Conservation (phyloP, 2,113 vertebrate species). For the Arenaria interpres region DNA sequence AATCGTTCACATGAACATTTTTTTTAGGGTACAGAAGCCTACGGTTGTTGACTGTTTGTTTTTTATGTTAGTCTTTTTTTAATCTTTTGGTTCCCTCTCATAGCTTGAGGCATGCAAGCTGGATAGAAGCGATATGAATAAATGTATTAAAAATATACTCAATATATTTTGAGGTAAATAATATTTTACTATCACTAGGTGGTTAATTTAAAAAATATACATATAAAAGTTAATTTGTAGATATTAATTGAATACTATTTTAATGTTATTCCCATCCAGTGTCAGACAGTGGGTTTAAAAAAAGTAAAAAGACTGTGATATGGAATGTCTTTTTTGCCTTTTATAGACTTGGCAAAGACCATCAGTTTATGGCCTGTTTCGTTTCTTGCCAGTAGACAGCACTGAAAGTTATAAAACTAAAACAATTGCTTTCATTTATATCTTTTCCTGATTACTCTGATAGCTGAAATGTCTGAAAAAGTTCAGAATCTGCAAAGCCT, state of each 20-base stretch:
- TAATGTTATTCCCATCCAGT: slow-evolving; percentile 25
- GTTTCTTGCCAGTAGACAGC: slow-evolving; percentile 71
- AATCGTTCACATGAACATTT: not conserved
- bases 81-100: not conserved
- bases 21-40: not conserved
- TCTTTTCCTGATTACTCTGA: slow-evolving; percentile 81
- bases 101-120: slow-evolving; percentile 26
- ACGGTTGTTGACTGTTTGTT: not conserved
- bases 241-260: slow-evolving; percentile 28
- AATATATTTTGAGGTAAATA: slow-evolving; percentile 39
- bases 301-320: slow-evolving; percentile 28
- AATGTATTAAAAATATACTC: slow-evolving; percentile 11
- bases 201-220: not conserved
- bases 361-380: slow-evolving; percentile 72
- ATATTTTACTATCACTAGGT: not conserved
- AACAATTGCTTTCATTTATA: slow-evolving; percentile 78
- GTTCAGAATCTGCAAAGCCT: slow-evolving; percentile 87
- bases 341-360: slow-evolving; percentile 68
- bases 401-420: slow-evolving; percentile 76
- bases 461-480: slow-evolving; percentile 82
- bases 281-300: slow-evolving; percentile 34
- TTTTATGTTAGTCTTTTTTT: not conserved
- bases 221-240: slow-evolving; percentile 22
- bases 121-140: not conserved
- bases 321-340: slow-evolving; percentile 50